Base-by-base conservation (phyloP, 2,113 vertebrate genomes). In the Daubentonia madagascariensis region DNA sequence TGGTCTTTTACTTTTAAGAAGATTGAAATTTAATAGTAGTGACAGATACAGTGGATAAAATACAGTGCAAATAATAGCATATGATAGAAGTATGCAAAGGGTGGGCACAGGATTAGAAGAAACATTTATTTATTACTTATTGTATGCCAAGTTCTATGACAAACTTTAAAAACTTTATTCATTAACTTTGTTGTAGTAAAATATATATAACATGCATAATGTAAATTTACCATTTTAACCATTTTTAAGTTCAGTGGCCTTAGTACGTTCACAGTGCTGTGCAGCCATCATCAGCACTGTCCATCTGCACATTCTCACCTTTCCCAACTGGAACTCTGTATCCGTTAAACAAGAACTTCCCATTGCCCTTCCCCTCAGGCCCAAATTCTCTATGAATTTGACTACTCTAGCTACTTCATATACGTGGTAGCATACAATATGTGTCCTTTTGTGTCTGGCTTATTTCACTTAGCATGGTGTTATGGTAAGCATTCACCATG, bases 111-210 rank as follows among this genome's bases (percentile, higher is more conserved):
- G 10, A 32, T 70, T n/a, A 35, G 67, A 83, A 85, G 20, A 54
- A 32, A 2, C 32, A 45, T 43, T 72, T 73, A 45, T n/a, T 90
- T 91, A 57, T 48, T 81, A 70, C 3, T 67, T 40, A 65, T 20
- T 32, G 4, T 67, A 78, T 81, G 37, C 35, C 16, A 83, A 91
- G 37, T 32, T 22, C 28, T 91, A 10, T 4, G 45, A 8, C 52
- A 75, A 80, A 72, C 8, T 57, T 52, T 35, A 83, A 50, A 57
- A 35, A n/a, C 16, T 17, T 68, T 65, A 78, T 10, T 63, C 73
- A 59, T n/a, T 85, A 89, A 61, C n/a, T 90, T 92, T 67, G 70
- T 65, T 92, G 70, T 65, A 61, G 11, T 78, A 59, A 94, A 95
- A 40, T 61, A 61, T 7, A 65, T 2, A 28, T 48, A 81, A 43